Conservation (phyloP, 2,113 vertebrate species). For the Hipposideros armiger region DNA sequence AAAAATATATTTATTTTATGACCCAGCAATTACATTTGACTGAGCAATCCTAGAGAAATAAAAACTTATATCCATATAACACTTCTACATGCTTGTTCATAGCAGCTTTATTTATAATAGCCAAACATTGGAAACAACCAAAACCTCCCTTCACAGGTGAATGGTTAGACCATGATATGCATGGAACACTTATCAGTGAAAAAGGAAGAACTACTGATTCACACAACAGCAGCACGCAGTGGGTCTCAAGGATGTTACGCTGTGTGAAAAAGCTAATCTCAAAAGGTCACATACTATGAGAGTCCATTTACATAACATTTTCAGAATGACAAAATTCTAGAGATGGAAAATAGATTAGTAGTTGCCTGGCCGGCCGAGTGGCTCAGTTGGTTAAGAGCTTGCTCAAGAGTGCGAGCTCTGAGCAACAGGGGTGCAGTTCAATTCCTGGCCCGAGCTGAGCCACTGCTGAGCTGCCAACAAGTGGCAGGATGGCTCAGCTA, state of each 20-base stretch:
- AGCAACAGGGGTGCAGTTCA: too few relatives aligned
- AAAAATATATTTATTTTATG: not conserved
- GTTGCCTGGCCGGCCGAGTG: not conserved
- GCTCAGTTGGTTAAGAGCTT: too few relatives aligned
- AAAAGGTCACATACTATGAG: not conserved
- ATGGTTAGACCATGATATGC: not conserved
- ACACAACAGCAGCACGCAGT: not conserved
- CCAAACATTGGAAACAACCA: not conserved
- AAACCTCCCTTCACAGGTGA: not conserved
- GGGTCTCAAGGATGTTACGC: not conserved
- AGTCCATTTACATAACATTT: not conserved
- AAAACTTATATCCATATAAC: not conserved
- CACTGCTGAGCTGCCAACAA: too few relatives aligned
- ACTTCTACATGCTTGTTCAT: not conserved
- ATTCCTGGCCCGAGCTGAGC: too few relatives aligned
- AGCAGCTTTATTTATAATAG: not conserved
- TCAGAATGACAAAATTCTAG: not conserved
- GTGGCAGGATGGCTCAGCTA: too few relatives aligned
- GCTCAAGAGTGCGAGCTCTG: too few relatives aligned
- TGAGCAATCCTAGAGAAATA: not conserved
- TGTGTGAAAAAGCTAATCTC: not conserved
- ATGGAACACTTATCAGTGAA: not conserved
- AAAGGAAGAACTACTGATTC: not conserved
- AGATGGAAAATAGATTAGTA: not conserved
- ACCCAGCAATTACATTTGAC: not conserved